These are phyloP conservation scores for Spondyliosoma cantharus DNA, from an alignment of 2,797 vertebrate genomes.

Conservation along the genomic window DNA sequence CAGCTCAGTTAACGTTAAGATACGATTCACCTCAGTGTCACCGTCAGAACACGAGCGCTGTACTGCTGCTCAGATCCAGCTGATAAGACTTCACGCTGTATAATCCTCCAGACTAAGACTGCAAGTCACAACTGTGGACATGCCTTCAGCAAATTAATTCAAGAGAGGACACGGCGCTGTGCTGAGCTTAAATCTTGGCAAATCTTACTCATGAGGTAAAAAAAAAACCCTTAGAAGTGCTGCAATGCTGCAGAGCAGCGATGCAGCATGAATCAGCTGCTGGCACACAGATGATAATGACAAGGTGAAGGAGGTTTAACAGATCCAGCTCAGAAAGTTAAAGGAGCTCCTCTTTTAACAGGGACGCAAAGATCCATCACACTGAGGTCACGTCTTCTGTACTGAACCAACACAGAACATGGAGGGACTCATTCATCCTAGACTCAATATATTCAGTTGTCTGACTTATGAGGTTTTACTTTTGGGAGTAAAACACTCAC, in stretches of 20 bases:
- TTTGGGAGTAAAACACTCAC: too few relatives aligned
- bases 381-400: background rate
- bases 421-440: too few relatives aligned
- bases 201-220: constrained; percentile 39
- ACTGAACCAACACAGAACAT: background rate
- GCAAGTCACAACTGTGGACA: background rate
- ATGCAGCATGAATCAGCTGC: constrained; percentile 85
- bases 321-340: background rate
- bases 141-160: constrained; percentile 26
- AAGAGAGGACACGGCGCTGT: constrained; percentile 18
- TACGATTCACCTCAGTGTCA: constrained; percentile 48
- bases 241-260: constrained; percentile 75
- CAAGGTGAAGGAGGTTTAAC: constrained; percentile 51
- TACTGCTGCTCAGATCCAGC: background rate
- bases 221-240: constrained; percentile 51
- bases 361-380: background rate
- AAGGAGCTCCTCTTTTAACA: background rate
- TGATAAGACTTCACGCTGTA: background rate
- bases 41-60: background rate
- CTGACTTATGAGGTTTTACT: too few relatives aligned
- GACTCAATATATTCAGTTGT: too few relatives aligned
- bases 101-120: background rate
- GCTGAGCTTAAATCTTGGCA: constrained; percentile 66
- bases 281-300: constrained; percentile 61
- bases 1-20: constrained; percentile 64